Evolutionary conservation across 2,888 invertebrate genomes (phyloP), one percentile per base, ranked within the genome.

Genomic region (Stratiomys singularior): DNA sequence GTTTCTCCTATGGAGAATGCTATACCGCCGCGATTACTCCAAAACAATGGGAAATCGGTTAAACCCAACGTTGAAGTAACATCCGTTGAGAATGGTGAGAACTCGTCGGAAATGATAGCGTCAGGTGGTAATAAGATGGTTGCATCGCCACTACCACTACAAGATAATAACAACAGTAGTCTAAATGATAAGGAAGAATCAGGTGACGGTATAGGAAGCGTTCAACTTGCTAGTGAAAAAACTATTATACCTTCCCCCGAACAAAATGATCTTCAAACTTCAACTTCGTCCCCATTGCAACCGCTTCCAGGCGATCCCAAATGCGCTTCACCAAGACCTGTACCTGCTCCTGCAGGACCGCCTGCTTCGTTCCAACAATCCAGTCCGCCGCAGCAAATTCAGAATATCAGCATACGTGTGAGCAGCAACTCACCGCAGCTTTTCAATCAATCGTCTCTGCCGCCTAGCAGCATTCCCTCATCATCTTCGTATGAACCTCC

Each of bases 11-110:
- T 82, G 78, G 82, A 84, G 13, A 82, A 83, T 7, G 79, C 83
- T 0, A 80, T 85, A 76, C 85, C 86, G 2, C 83, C 84, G 23
- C 81, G 83, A 18, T 82, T 85, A 1, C 82, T 86, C 2, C 85
- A 84, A 63, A 81, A 83, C 81, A 79, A 72, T 18, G 83, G 77
- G 0, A 67, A 28, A 11, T 25, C n/a, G 47, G 28, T 52, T 1
- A 56, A 18, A 28, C 23, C n/a, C 3, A 37, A 21, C 13, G 27
- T 44, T 3, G 67, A 46, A 5, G 30, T 9, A 9, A 1, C 44
- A 28, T 7, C 58, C 9, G 56, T 28, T 9, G 72, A 72, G 30
- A 72, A 72, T 30, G 72, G 56, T 5, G 72, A 56, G 15, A 52
- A 47, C 2, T 1, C 69, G 15, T 25, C 25, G 18, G 46, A 67